These are phyloP conservation scores for Drosophila novamexicana DNA, from an alignment of 1,140 invertebrate genomes.

Conservation along the genomic window DNA sequence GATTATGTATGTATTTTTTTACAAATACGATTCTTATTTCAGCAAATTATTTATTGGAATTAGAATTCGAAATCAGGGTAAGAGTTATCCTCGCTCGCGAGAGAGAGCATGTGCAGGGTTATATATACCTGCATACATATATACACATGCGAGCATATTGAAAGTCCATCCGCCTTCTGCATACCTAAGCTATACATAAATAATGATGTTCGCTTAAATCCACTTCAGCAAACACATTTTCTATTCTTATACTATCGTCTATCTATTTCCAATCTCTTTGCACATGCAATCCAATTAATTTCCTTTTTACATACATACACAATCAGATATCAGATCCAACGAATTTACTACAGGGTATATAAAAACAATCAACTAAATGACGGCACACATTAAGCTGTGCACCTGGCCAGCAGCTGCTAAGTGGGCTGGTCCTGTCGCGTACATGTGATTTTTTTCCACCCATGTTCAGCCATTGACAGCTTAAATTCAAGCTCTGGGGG, in stretches of 20 bases:
- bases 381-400: slow-evolving; percentile 47
- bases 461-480: slow-evolving; percentile 1
- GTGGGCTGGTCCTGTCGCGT: slow-evolving; percentile 1
- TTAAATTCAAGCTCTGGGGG: background rate
- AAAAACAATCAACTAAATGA: slow-evolving; percentile 75
- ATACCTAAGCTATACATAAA: background rate
- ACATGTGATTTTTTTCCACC: background rate
- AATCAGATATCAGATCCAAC: slow-evolving; percentile 1
- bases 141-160: too few species aligned
- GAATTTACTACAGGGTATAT: slow-evolving; percentile 20
- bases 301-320: background rate
- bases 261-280: background rate
- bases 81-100: too few species aligned
- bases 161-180: background rate
- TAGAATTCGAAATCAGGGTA: too few species aligned
- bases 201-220: too few species aligned
- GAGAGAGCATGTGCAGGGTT: too few species aligned
- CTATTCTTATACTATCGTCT: background rate
- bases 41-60: too few species aligned
- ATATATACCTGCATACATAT: too few species aligned
- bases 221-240: background rate
- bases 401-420: slow-evolving; percentile 38
- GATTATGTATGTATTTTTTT: background rate
- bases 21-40: too few species aligned
- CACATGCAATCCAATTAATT: slow-evolving; percentile 1